Evolutionary conservation across 2,888 invertebrate genomes (phyloP).

Genomic region (Clistopyga incitator): DNA sequence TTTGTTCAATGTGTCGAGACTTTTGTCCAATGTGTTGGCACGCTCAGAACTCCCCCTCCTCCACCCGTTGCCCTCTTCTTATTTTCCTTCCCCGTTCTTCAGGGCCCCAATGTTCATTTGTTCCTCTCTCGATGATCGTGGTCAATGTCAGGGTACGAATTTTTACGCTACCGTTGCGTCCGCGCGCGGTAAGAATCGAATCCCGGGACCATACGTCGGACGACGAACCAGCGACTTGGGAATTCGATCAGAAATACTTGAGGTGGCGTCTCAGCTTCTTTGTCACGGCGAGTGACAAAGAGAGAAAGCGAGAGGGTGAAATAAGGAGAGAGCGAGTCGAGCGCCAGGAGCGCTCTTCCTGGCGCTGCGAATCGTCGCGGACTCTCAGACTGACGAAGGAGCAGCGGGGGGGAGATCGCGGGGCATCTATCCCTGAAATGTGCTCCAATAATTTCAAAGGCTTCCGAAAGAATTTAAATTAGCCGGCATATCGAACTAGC

Average conservation of each 20-base stretch:
- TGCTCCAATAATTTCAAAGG: slow-evolving; percentile 77
- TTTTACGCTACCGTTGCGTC: slow-evolving; percentile 63
- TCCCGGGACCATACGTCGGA: slow-evolving; percentile 72
- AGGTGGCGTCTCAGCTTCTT: slow-evolving; percentile 81
- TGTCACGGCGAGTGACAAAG: slow-evolving; percentile 65
- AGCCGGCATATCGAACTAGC: slow-evolving; percentile 81
- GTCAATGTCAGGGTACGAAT: slow-evolving; percentile 62
- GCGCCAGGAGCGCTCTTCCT: slow-evolving; percentile 53
- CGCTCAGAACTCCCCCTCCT: slow-evolving; percentile 5
- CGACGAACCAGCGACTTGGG: slow-evolving; percentile 76
- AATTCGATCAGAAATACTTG: slow-evolving; percentile 84
- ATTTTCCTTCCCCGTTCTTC: slow-evolving; percentile 44
- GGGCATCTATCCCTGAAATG: slow-evolving; percentile 67
- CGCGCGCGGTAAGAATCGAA: slow-evolving; percentile 51
- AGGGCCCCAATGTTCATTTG: slow-evolving; percentile 54
- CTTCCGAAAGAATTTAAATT: slow-evolving; percentile 83
- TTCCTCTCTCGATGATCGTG: slow-evolving; percentile 41
- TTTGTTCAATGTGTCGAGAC: background rate
- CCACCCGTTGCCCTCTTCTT: slow-evolving; percentile 42
- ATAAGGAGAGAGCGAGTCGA: slow-evolving; percentile 40
- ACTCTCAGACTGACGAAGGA: slow-evolving; percentile 30
- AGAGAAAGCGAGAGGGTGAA: slow-evolving; percentile 21
- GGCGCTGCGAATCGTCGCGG: slow-evolving; percentile 58
- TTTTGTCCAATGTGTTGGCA: background rate
- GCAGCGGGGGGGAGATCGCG: slow-evolving; percentile 32